Evolutionary conservation across 2,797 vertebrate genomes (phyloP), one percentile per base, ranked within the genome.

Genomic region (Enteromius mattozi): DNA sequence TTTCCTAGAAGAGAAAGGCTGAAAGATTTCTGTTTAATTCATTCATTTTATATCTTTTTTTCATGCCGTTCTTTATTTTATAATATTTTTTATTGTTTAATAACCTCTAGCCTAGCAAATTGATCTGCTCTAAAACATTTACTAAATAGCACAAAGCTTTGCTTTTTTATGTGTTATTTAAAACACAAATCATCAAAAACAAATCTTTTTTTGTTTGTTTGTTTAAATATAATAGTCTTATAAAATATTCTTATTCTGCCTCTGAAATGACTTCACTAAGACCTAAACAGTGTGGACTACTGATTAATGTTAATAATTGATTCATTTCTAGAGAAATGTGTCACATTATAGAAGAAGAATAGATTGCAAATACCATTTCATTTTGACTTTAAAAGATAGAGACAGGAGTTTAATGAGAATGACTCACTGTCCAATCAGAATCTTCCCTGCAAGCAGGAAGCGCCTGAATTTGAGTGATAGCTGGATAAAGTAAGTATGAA

Each of bases 401-500:
- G 56, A 79, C 66, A 63, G 49, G 13, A 47, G 80, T 63, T 66
- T 19, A 59, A 68, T 19, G 35, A 69, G 80, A 70, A 21, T 6
- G 12, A 5, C 4, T 19, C 42, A 6, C 42, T 1, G 14, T 37
- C 70, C 70, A 82, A 63, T 82, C 80, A 63, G 27, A 76, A 30
- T 47, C 70, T 5, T 10, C 8, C 19, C 56, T 42, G 54, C n/a
- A 13, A 71, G 14, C 42, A 40, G 72, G 30, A 65, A 79, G 68
- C 1, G 51, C 51, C 61, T 49, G 65, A 2, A n/a, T 61, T 86
- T 51, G 54, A 82, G 45, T 51, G 74, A 59, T 79, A n/a, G 61
- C 33, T 24, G 42, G 47, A 30, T 79, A 65, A 54, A 82, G 72
- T 33, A 63, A 42, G 35, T 79, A 33, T 72, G 68, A 82, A 65